Percentiles rank a stretch among this genome's conserved stretches.
Evolutionary conservation across 2,888 invertebrate genomes (phyloP).

Genomic region (Halocaridina rubra): DNA sequence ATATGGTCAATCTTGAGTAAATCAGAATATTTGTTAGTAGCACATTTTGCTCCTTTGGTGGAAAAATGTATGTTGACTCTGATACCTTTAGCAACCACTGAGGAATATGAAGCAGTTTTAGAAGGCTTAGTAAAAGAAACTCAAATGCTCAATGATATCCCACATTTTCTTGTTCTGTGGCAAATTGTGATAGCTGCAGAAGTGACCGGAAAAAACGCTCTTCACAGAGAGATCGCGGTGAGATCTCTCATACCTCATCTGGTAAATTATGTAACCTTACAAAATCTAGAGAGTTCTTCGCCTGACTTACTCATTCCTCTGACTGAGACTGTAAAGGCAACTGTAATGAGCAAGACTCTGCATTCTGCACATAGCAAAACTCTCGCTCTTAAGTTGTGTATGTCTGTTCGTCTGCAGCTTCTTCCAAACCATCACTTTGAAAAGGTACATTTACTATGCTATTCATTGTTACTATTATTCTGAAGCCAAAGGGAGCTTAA

Average conservation of each 20-base stretch:
- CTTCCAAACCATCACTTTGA: slow-evolving; percentile 17
- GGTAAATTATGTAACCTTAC: not conserved
- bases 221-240: not conserved
- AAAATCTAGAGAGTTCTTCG: not conserved
- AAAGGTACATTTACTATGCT: no score
- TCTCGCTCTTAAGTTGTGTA: slow-evolving; percentile 4
- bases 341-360: not conserved
- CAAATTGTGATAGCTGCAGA: slow-evolving; percentile 2
- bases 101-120: slow-evolving; percentile 30
- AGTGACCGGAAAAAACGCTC: not conserved
- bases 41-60: not conserved
- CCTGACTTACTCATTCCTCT: not conserved
- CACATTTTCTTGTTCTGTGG: slow-evolving; percentile 19
- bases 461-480: no score
- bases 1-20: slow-evolving; percentile 15
- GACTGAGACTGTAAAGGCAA: slow-evolving; percentile 2
- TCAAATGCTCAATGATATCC: not conserved
- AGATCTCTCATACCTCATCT: slow-evolving; percentile 25
- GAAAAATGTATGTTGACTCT: not conserved
- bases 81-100: not conserved
- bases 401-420: not conserved
- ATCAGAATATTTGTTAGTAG: not conserved
- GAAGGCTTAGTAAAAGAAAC: slow-evolving; percentile 10
- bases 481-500: no score
- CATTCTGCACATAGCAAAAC: slow-evolving; percentile 15